phyloP scores from a whole-genome alignment of 64 coral and sea anemone genomes.

The Orbicella faveolata region DNA sequence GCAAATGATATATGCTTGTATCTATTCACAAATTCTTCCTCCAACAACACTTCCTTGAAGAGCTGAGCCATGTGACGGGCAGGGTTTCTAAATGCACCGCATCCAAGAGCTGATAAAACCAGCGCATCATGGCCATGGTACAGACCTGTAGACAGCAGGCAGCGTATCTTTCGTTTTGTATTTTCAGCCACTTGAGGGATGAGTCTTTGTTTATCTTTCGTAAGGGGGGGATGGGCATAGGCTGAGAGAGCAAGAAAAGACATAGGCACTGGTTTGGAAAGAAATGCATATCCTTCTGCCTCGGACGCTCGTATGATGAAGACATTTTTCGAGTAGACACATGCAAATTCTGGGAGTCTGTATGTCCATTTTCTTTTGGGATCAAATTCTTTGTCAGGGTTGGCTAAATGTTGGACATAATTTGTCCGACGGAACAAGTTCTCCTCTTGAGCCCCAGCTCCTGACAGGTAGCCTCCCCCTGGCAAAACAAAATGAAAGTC shows the following conservation, averaged over 20 bases:
- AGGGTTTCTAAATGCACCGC: constrained; percentile 90
- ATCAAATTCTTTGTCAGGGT: constrained; percentile 82
- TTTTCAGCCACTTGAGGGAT: constrained; percentile 70
- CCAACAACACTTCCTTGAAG: constrained; percentile 75
- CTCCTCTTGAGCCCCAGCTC: constrained; percentile 87
- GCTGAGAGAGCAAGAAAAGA: constrained; percentile 78
- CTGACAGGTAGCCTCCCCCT: constrained; percentile 83
- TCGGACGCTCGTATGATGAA: constrained; percentile 81
- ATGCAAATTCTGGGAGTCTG: constrained; percentile 81
- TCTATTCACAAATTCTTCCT: constrained; percentile 59
- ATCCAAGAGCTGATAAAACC: constrained; percentile 87
- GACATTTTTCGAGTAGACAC: constrained; percentile 90
- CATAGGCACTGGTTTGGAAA: constrained; percentile 60
- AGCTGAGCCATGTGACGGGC: constrained; percentile 76
- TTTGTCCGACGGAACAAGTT: constrained; percentile 90
- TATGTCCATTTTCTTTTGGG: constrained; percentile 57
- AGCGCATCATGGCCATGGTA: constrained; percentile 70
- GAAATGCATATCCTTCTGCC: constrained; percentile 77
- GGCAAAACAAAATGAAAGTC: neutral
- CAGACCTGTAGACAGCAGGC: constrained; percentile 66
- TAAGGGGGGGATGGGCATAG: constrained; percentile 62
- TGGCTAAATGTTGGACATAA: constrained; percentile 88
- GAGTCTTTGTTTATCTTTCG: constrained; percentile 50
- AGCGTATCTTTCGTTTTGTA: constrained; percentile 65
- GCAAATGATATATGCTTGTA: constrained; percentile 87